Conservation (phyloP, 2,888 invertebrate species). For the Meteorus cinctellus region DNA sequence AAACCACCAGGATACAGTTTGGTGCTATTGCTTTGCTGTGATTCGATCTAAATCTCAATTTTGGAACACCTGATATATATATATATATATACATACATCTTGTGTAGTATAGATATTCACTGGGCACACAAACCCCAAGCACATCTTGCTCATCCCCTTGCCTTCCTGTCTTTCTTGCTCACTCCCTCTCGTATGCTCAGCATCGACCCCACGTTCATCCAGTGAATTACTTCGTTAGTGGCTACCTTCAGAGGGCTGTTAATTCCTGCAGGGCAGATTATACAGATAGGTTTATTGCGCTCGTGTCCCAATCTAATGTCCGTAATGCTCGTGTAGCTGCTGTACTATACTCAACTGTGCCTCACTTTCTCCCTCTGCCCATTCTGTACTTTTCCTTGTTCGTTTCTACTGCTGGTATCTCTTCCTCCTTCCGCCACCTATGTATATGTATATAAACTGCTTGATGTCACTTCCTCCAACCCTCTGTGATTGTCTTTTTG, state of each 20-base stretch:
- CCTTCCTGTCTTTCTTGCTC: constrained; percentile 40
- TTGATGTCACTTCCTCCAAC: background rate
- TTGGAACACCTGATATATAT: constrained; percentile 59
- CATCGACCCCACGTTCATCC: constrained; percentile 69
- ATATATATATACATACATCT: constrained; percentile 37
- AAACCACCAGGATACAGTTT: constrained; percentile 38
- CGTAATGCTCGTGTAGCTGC: constrained; percentile 71
- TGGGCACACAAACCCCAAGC: constrained; percentile 20
- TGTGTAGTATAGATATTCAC: constrained; percentile 20
- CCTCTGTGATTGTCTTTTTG: constrained; percentile 18
- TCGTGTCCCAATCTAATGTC: constrained; percentile 74
- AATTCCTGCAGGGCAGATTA: constrained; percentile 74
- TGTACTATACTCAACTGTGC: constrained; percentile 48
- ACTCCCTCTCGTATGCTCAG: constrained; percentile 43
- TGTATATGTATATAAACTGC: background rate
- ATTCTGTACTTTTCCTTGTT: constrained; percentile 15
- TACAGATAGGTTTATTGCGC: constrained; percentile 74
- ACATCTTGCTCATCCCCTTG: constrained; percentile 44
- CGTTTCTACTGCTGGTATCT: constrained; percentile 22
- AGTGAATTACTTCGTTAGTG: constrained; percentile 74
- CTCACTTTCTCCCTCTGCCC: constrained; percentile 52
- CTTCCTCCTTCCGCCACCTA: constrained; percentile 8
- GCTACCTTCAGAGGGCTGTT: constrained; percentile 74
- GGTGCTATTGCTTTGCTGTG: constrained; percentile 59
- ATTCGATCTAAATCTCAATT: constrained; percentile 71